Evolutionary conservation across 30 jellyfish, hydroid and myxozoan genomes (phyloP).

Genomic region (Nemopilema nomurai): DNA sequence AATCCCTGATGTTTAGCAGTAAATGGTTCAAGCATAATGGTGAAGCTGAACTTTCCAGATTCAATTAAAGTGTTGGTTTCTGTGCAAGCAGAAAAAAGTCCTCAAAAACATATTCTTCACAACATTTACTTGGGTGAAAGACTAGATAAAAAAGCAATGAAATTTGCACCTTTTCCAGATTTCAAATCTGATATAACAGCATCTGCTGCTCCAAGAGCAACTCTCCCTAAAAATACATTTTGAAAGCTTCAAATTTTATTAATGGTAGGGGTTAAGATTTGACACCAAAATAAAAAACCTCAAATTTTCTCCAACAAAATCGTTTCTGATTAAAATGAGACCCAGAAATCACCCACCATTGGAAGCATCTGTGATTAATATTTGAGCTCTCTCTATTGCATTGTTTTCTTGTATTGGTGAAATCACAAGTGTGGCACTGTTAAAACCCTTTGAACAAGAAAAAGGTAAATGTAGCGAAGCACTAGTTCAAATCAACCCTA

Average conservation of each 20-base stretch:
- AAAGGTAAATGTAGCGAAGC: background rate
- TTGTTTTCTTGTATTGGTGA: conserved; percentile 36
- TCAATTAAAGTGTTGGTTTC: no score
- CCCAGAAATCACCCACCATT: conserved; percentile 9
- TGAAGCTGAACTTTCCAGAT: no score
- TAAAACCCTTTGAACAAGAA: conserved; percentile 8
- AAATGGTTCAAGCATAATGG: no score
- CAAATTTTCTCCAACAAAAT: no score
- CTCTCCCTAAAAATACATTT: background rate
- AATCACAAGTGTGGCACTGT: conserved; percentile 24
- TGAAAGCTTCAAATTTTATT: no score
- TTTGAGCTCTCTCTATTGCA: conserved; percentile 52
- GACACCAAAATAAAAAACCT: no score
- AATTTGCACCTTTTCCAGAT: background rate
- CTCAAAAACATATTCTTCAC: no score
- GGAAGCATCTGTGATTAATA: conserved; percentile 23
- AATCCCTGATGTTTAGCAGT: no score
- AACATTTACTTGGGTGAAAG: no score
- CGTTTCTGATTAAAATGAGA: background rate
- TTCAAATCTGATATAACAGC: conserved; percentile 5
- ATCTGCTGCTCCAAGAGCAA: conserved; percentile 28
- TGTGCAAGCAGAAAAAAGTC: no score
- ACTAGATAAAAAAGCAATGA: background rate
- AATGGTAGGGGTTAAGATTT: no score
- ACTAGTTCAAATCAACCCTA: no score